Evolutionary conservation across 2,797 vertebrate genomes (phyloP).

Genomic region (Onychomys torridus): DNA sequence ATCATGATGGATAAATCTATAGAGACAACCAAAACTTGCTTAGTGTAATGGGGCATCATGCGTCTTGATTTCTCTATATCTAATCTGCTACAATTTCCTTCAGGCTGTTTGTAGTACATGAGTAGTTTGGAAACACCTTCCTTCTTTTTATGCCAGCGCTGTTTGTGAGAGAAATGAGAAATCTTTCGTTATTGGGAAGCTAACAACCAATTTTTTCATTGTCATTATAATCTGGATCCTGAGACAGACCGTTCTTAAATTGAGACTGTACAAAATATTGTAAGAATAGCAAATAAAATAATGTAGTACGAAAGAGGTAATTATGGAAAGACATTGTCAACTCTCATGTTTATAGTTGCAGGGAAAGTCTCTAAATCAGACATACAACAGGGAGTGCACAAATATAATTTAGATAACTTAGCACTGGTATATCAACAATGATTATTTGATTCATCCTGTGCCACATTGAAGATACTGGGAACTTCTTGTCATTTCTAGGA

Average conservation of each 20-base stretch:
- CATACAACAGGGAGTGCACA: not conserved
- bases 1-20: too few species aligned
- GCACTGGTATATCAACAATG: fast-evolving
- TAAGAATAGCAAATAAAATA: not conserved
- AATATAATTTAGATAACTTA: not conserved
- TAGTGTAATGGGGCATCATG: fast-evolving
- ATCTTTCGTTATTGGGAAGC: not conserved
- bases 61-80: not conserved
- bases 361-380: not conserved
- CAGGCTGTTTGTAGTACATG: not conserved
- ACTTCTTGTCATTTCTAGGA: not conserved
- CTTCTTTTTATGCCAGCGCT: not conserved
- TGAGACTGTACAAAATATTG: not conserved
- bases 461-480: not conserved
- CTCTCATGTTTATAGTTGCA: not conserved
- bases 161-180: not conserved
- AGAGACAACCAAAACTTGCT: too few species aligned
- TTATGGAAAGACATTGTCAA: not conserved
- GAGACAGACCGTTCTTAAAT: not conserved
- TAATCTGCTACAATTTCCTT: not conserved
- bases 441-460: not conserved
- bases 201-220: not conserved
- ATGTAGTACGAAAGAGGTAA: fast-evolving
- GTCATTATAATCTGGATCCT: not conserved
- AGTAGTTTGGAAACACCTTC: not conserved